Percentiles rank a stretch among this genome's conserved stretches.
Evolutionary conservation across 2,113 vertebrate species (phyloP).

Genomic region (Clarias magur): DNA sequence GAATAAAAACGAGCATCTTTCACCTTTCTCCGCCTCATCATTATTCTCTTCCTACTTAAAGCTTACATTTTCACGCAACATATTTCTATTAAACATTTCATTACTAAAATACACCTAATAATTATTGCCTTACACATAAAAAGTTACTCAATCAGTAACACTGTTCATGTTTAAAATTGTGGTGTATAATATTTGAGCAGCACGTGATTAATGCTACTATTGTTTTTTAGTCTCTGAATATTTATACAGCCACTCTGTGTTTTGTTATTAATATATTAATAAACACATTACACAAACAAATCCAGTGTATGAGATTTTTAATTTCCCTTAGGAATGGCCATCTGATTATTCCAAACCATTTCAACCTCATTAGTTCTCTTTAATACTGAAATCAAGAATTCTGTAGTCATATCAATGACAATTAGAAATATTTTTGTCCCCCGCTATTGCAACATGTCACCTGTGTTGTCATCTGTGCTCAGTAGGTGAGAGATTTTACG

Average conservation of each 20-base stretch:
- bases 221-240: not conserved
- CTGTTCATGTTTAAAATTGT: not conserved
- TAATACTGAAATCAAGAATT: conserved; percentile 18
- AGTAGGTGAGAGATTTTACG: conserved; percentile 30
- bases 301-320: conserved; percentile 31
- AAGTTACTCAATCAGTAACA: not conserved
- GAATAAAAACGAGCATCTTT: conserved; percentile 48
- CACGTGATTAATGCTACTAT: not conserved
- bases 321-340: conserved; percentile 23
- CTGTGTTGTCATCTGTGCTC: conserved; percentile 27
- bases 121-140: not conserved
- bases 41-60: not conserved
- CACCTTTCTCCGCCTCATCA: not conserved
- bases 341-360: conserved; percentile 11
- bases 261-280: conserved; percentile 35
- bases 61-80: not conserved
- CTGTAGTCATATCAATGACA: not conserved
- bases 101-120: not conserved
- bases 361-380: conserved; percentile 20
- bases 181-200: not conserved
- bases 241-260: conserved; percentile 2
- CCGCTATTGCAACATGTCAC: conserved; percentile 2
- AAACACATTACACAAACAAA: conserved; percentile 30
- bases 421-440: conserved; percentile 7
- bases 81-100: not conserved